Base-by-base conservation (phyloP, 2,113 vertebrate species). In the Rana temporaria region DNA sequence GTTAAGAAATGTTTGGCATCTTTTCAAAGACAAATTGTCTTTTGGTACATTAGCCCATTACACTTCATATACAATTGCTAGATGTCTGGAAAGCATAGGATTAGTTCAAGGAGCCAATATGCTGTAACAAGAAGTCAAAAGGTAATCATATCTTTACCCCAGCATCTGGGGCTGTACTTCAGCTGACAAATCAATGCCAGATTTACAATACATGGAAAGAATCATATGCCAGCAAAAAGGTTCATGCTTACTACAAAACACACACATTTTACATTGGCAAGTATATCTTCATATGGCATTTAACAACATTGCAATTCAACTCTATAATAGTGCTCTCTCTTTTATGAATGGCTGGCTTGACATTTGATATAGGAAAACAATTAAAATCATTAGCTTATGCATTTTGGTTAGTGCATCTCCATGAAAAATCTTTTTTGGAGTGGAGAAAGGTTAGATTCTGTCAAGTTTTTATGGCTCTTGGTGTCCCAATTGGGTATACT, bases 121-220 rank as follows among this genome's bases (percentile, higher is more conserved):
- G 53, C 59, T 64, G 42, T 57, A 64, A 17, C 22, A 15, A 53
- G 20, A 19, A 52, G 79, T 60, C 52, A 34, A 9, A 81, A 81
- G 42, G 38, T 63, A 81, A 72, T 64, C 64, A 57, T n/a, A 56
- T 53, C 60, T 65, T 38, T 38, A 64, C 57, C 34, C 30, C 18
- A 34, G 4, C 69, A 81, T 42, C 60, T 73, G 69, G 52, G 69
- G 38, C 79, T 73, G 57, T 30, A 53, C 79, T 73, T 72, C 11
- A 55, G 42, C n/a, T 38, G 42, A 56, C 18, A 81, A 81, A 81
- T 81, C 59, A 73, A 73, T 73, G 53, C 17, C 22, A n/a, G 20
- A 20, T 19, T 63, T 71, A 30, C 68, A 73, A 63, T 70, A n/a
- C 22, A 48, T 52, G 18, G 62, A 12, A 56, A 52, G 9, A 0